Percentiles rank a stretch among this genome's conserved stretches.
Conservation (phyloP, 2,113 vertebrate species). For the Pandion haliaetus region DNA sequence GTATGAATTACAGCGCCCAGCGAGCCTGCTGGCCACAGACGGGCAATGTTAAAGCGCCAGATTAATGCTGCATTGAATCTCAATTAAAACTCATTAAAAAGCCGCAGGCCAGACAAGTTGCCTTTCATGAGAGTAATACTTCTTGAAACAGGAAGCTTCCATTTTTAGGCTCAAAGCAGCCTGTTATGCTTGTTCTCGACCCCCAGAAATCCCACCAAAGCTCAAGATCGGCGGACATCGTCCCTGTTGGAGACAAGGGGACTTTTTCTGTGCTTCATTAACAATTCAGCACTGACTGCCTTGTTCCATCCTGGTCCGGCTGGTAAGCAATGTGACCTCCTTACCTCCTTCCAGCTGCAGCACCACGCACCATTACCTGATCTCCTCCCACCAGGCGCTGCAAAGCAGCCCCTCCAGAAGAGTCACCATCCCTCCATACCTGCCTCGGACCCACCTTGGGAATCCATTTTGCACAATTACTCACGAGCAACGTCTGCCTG, state of each 20-base stretch:
- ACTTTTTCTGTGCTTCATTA: rapidly evolving
- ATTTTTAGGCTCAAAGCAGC: not conserved
- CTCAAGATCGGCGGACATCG: not conserved
- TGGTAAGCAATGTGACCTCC: not conserved
- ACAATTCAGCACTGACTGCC: not conserved
- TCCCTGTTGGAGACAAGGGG: not conserved
- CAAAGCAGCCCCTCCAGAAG: not conserved
- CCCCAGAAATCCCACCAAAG: not conserved
- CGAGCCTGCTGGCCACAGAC: not conserved
- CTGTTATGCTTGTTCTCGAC: not conserved
- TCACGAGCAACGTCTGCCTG: not conserved
- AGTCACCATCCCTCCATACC: not conserved
- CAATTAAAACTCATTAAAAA: conserved; percentile 25
- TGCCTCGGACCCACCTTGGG: too few species aligned
- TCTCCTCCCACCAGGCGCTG: not conserved
- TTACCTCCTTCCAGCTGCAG: not conserved
- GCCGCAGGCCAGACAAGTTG: not conserved
- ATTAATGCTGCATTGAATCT: conserved; percentile 5
- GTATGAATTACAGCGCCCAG: not conserved
- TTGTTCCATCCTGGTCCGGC: not conserved
- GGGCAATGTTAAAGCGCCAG: not conserved
- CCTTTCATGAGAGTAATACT: not conserved
- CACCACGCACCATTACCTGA: rapidly evolving
- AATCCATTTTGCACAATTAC: too few species aligned
- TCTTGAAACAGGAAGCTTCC: not conserved